Conservation (phyloP, 2,113 vertebrate species). For the Vanacampus margaritifer region DNA sequence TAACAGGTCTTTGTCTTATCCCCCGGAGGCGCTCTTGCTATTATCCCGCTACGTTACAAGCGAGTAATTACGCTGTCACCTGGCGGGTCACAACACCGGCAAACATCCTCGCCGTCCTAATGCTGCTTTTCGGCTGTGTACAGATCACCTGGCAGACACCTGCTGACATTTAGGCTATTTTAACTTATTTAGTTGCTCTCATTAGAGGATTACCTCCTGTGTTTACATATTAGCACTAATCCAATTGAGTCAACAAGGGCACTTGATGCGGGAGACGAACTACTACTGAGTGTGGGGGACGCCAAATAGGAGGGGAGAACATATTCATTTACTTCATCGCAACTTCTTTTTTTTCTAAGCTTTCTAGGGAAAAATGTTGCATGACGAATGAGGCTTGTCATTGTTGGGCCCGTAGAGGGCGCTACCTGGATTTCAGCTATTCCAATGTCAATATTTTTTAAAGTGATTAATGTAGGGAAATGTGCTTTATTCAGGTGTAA, state of each 20-base stretch:
- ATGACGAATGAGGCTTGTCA: conserved; percentile 59
- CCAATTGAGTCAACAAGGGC: conserved; percentile 83
- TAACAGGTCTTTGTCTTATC: conserved; percentile 79
- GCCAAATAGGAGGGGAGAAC: conserved; percentile 70
- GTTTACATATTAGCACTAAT: conserved; percentile 83
- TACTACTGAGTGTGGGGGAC: conserved; percentile 68
- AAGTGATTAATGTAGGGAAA: no score
- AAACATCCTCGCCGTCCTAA: conserved; percentile 49
- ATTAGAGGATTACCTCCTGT: conserved; percentile 81
- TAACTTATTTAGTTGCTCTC: conserved; percentile 76
- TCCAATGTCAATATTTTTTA: no score
- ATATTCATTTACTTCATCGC: conserved; percentile 77
- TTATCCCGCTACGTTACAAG: conserved; percentile 79
- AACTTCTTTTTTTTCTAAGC: conserved; percentile 55
- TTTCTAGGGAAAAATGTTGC: conserved; percentile 72
- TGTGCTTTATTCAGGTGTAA: no score
- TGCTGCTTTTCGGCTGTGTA: conserved; percentile 54
- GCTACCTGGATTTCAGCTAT: neutral
- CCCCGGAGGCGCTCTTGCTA: conserved; percentile 73
- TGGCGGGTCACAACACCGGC: conserved; percentile 72
- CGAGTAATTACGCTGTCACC: conserved; percentile 76
- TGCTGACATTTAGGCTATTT: conserved; percentile 65
- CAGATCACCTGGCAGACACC: conserved; percentile 58
- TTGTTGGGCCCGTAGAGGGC: neutral
- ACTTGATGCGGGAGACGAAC: conserved; percentile 77